Evolutionary conservation across 2,888 invertebrate genomes (phyloP).

Genomic region (Gisinianus flammeolus): DNA sequence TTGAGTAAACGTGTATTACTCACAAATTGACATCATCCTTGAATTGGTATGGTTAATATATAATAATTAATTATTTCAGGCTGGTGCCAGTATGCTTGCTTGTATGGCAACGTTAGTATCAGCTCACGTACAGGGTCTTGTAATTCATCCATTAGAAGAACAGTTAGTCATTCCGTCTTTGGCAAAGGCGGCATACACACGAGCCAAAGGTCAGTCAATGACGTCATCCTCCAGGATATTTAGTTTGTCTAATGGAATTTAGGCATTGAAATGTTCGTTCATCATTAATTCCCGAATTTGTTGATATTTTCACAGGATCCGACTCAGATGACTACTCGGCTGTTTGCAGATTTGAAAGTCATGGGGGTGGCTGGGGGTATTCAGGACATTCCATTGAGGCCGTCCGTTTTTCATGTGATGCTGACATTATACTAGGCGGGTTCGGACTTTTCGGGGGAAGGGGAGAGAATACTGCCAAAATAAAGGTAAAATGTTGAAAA

Average conservation of each 20-base stretch:
- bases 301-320: no score
- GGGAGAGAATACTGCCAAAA: slow-evolving; percentile 93
- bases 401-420: slow-evolving; percentile 90
- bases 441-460: slow-evolving; percentile 95
- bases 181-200: not conserved
- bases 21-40: no score
- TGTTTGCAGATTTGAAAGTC: slow-evolving; percentile 90
- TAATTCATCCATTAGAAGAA: slow-evolving; percentile 65
- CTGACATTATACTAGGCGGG: slow-evolving; percentile 88
- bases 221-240: no score
- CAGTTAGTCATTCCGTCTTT: slow-evolving; percentile 59
- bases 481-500: slow-evolving; percentile 71
- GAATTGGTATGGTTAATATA: not conserved
- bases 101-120: slow-evolving; percentile 87
- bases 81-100: slow-evolving; percentile 86
- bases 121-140: slow-evolving; percentile 71
- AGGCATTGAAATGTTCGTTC: no score
- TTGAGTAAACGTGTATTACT: no score
- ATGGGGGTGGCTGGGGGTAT: slow-evolving; percentile 98
- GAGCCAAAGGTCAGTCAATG: no score
- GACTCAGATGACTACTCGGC: slow-evolving; percentile 81
- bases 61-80: slow-evolving; percentile 83
- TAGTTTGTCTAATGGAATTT: no score
- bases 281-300: no score
- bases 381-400: slow-evolving; percentile 96